Base-by-base conservation (phyloP, 2,888 invertebrate species). In the Gisinianus flammeolus region DNA sequence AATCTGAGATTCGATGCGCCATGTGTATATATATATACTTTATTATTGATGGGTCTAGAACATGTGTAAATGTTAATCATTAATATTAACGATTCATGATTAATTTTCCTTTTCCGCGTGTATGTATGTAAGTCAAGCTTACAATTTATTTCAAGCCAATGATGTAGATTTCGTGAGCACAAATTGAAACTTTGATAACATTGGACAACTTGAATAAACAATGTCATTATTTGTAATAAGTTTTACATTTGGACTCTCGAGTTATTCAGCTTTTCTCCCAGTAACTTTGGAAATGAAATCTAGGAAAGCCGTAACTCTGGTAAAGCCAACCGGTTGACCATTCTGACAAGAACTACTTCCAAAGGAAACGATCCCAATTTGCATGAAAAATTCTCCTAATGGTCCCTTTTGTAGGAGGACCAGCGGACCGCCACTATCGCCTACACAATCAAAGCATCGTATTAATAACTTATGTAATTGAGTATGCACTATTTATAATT, bases 331-430 rank as follows among this genome's bases (percentile, higher is more conserved):
- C 4, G 85, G 85, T 12, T 79, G 44, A 28, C 81, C 83, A 22
- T 79, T 64, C 44, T 85, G 81, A 44, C 74, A 74, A 5, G 83
- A 82, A 33, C 79, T 79, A 16, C 83, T 80, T 62, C 85, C 85
- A 56, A 84, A 85, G 0, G 84, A 84, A 0, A 85, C 85, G 5
- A 84, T 82, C 16, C 85, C 85, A 22, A 85, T 74, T 80, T 84
- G 84, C 81, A 83, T 83, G 31, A 82, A 81, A 33, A 74, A 83
- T 10, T 81, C 78, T 16, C 82, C 82, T 12, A 62, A 8, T 0
- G 79, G 73, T n/a, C 26, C 66, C n/a, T 31, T 81, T 66, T 81
- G 79, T 33, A 81, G 78, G 5, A 82, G 33, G 56, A 83, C 74
- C 28, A 85, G 30, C 8, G 85, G 85, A 4, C 85, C 81, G 19